Percentiles rank a stretch among this genome's conserved stretches.
Evolutionary conservation across 2,797 vertebrate genomes (phyloP).

Genomic region (Lophotriccus pileatus): DNA sequence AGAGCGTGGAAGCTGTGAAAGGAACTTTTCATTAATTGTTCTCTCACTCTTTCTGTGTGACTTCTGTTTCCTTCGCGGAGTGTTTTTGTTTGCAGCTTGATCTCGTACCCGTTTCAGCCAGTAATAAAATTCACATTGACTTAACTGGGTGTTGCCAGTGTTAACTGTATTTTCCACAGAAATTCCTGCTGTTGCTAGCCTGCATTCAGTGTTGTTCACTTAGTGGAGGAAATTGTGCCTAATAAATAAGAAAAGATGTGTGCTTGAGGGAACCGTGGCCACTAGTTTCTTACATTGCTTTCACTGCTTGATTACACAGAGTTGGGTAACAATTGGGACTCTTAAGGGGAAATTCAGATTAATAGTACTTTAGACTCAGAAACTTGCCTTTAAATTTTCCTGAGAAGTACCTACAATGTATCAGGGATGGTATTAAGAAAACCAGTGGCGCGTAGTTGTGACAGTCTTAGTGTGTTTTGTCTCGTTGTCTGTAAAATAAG

Average conservation of each 20-base stretch:
- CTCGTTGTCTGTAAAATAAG: neutral
- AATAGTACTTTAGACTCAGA: neutral
- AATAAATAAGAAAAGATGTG: conserved; percentile 23
- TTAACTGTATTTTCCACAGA: conserved; percentile 39
- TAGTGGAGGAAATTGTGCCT: neutral
- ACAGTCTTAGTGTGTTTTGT: neutral
- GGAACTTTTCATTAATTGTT: conserved; percentile 44
- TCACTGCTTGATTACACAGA: neutral
- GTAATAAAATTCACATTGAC: neutral
- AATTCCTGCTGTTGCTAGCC: conserved; percentile 13
- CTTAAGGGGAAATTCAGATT: neutral
- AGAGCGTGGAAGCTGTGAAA: neutral
- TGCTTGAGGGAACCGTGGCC: neutral
- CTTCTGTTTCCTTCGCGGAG: conserved; percentile 11
- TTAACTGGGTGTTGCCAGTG: conserved; percentile 15
- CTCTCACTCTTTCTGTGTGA: neutral
- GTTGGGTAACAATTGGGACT: neutral
- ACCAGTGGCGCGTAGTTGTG: neutral
- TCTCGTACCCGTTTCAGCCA: neutral
- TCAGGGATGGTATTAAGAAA: neutral
- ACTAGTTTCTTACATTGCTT: neutral
- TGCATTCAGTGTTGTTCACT: neutral
- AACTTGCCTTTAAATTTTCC: neutral
- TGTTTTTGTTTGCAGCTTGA: conserved; percentile 9
- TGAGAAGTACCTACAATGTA: neutral